Percentiles rank a stretch among this genome's conserved stretches.
These are phyloP conservation scores for Heterotis niloticus DNA, from an alignment of 2,113 vertebrate species.

Conservation along the genomic window DNA sequence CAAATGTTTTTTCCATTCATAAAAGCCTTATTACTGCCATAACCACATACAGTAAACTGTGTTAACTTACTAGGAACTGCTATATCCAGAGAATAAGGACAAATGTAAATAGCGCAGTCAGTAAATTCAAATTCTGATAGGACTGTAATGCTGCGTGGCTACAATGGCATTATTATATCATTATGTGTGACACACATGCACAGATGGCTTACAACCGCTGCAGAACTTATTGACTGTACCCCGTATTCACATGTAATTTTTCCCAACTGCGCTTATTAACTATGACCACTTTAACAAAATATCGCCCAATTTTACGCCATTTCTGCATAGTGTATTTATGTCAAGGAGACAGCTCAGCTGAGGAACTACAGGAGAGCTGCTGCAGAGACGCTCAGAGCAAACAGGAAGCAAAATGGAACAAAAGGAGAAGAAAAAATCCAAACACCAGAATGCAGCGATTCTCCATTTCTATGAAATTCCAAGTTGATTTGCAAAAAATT, in stretches of 20 bases:
- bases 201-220: too few species aligned
- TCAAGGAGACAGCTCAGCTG: neutral
- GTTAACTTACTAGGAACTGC: too few species aligned
- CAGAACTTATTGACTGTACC: too few species aligned
- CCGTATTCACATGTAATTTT: neutral
- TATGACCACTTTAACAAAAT: neutral
- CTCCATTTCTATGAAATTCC: neutral
- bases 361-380: neutral
- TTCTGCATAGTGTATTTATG: neutral
- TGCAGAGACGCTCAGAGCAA: neutral
- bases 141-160: too few species aligned
- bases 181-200: too few species aligned
- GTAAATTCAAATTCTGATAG: too few species aligned
- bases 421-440: neutral
- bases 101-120: too few species aligned
- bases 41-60: too few species aligned
- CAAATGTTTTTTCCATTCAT: too few species aligned
- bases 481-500: conserved; percentile 7
- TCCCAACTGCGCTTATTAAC: neutral
- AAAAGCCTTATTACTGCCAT: too few species aligned
- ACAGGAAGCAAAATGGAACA: neutral
- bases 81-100: too few species aligned
- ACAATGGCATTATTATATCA: too few species aligned
- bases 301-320: neutral
- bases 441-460: neutral